A percentile compares a stretch with the other conserved stretches of the same genome.
Evolutionary conservation across 2,888 invertebrate genomes (phyloP).

Genomic region (Luffia ferchaultella): DNA sequence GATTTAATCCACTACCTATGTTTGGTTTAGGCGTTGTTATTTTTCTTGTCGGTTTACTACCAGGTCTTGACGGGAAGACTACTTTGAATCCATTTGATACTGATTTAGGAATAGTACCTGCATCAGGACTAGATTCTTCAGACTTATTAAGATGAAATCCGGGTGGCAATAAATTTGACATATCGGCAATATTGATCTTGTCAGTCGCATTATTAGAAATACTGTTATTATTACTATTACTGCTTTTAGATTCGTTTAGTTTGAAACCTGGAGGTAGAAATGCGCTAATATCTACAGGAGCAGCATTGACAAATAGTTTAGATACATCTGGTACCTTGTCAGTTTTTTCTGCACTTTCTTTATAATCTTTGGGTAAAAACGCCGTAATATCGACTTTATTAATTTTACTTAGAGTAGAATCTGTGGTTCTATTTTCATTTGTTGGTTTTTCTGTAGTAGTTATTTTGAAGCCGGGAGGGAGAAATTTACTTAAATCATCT

Average conservation of each 20-base stretch:
- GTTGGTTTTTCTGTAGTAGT: constrained; percentile 31
- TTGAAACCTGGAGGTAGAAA: constrained; percentile 72
- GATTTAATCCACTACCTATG: constrained; percentile 46
- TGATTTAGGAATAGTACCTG: constrained; percentile 29
- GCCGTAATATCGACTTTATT: constrained; percentile 57
- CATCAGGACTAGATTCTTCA: constrained; percentile 15
- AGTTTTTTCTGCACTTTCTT: constrained; percentile 38
- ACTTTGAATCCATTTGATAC: constrained; percentile 68
- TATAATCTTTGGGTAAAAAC: constrained; percentile 71
- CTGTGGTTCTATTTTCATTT: constrained; percentile 32
- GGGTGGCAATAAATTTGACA: constrained; percentile 45
- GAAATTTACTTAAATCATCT: constrained; percentile 66
- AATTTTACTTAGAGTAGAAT: constrained; percentile 31
- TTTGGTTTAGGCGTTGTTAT: constrained; percentile 65
- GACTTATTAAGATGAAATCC: constrained; percentile 52
- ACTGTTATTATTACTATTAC: constrained; percentile 22
- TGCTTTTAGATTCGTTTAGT: constrained; percentile 30
- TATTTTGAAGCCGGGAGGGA: constrained; percentile 74
- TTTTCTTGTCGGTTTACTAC: constrained; percentile 67
- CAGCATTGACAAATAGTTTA: constrained; percentile 28
- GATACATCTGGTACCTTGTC: constrained; percentile 29
- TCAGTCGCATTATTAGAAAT: constrained; percentile 22
- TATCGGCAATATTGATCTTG: constrained; percentile 33
- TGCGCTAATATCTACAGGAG: constrained; percentile 61
- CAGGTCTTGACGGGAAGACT: constrained; percentile 83